These are phyloP conservation scores for Fragum sueziense DNA, from an alignment of 2,888 invertebrate genomes.

Conservation along the genomic window DNA sequence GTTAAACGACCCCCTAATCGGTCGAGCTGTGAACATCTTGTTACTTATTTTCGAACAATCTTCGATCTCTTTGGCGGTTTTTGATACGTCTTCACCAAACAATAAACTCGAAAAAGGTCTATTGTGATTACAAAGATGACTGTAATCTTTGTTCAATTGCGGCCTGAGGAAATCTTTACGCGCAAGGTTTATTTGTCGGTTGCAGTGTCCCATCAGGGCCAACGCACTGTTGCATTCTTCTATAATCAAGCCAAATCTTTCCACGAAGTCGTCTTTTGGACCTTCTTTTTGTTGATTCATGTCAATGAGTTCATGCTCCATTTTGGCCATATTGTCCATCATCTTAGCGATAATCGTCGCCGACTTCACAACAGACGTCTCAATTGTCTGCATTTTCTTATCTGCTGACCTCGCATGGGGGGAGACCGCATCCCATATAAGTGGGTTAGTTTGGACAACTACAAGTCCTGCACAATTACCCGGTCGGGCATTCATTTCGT, in stretches of 20 bases:
- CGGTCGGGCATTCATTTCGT: slow-evolving; percentile 33
- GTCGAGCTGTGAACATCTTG: not conserved
- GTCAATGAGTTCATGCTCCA: slow-evolving; percentile 4
- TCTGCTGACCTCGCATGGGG: slow-evolving; percentile 24
- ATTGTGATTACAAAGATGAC: slow-evolving; percentile 10
- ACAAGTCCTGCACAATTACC: slow-evolving; percentile 38
- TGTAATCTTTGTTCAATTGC: slow-evolving; percentile 14
- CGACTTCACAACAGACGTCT: slow-evolving; percentile 36
- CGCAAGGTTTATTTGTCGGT: slow-evolving; percentile 32
- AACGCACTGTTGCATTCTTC: slow-evolving; percentile 37
- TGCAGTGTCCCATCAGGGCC: slow-evolving; percentile 42
- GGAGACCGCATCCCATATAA: slow-evolving; percentile 35
- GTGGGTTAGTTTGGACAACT: slow-evolving; percentile 33
- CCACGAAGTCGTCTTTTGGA: not conserved
- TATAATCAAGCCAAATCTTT: slow-evolving; percentile 19
- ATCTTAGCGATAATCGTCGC: slow-evolving; percentile 45
- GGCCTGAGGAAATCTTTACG: slow-evolving; percentile 11
- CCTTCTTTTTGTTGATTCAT: not conserved
- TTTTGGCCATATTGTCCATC: slow-evolving; percentile 34
- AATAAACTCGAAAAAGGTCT: slow-evolving; percentile 28
- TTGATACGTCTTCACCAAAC: slow-evolving; percentile 19
- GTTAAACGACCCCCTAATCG: not conserved
- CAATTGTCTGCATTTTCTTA: slow-evolving; percentile 41
- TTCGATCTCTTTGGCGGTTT: slow-evolving; percentile 17
- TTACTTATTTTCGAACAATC: slow-evolving; percentile 18